These are phyloP conservation scores for Atlantisia rogersi DNA, from an alignment of 2,113 vertebrate species.

Conservation along the genomic window DNA sequence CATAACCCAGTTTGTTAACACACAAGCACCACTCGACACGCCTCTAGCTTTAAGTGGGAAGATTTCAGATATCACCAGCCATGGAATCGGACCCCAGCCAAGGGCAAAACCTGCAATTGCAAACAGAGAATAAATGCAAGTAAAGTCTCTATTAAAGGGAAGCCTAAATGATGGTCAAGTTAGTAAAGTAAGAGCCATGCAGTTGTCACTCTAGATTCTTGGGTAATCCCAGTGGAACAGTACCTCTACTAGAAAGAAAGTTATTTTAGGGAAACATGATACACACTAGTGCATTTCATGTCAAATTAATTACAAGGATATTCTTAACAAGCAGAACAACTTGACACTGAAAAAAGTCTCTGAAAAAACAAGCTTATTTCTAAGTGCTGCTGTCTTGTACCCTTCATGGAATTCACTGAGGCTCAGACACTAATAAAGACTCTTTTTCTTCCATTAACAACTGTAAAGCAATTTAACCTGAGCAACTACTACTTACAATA, in stretches of 20 bases:
- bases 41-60: slow-evolving; percentile 84
- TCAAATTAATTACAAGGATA: neutral
- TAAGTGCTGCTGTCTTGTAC: neutral
- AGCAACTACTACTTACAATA: neutral
- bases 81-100: slow-evolving; percentile 89
- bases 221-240: neutral
- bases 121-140: neutral
- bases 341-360: neutral
- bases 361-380: neutral
- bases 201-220: neutral
- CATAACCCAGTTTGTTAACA: slow-evolving; percentile 87
- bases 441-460: neutral
- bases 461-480: neutral
- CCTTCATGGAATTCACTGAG: neutral
- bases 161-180: neutral
- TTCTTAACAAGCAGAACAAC: neutral
- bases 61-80: slow-evolving; percentile 90
- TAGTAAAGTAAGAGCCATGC: neutral
- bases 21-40: slow-evolving; percentile 79
- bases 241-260: neutral
- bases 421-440: neutral
- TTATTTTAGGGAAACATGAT: neutral
- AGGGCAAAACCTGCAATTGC: slow-evolving; percentile 83
- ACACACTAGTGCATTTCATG: neutral
- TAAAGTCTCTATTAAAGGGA: neutral